These are phyloP conservation scores for Falco punctatus DNA, from an alignment of 2,113 vertebrate species.

Conservation along the genomic window DNA sequence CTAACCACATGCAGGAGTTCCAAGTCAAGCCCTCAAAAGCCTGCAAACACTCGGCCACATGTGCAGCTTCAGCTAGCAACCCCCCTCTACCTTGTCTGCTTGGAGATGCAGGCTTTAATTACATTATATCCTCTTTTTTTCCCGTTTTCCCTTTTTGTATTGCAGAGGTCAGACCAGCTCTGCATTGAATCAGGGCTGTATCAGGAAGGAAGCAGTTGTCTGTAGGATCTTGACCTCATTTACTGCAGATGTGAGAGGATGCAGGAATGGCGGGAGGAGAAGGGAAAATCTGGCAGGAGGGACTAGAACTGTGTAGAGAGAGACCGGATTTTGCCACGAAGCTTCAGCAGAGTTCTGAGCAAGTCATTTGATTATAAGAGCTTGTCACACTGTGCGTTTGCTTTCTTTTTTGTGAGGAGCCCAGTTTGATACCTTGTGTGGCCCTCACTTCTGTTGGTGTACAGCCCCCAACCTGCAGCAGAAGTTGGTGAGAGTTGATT, in stretches of 20 bases:
- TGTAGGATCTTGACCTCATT: conserved; percentile 56
- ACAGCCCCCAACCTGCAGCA: not conserved
- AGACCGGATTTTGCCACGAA: not conserved
- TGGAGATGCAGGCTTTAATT: not conserved
- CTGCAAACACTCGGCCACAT: not conserved
- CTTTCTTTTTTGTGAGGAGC: not conserved
- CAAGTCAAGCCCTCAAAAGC: not conserved
- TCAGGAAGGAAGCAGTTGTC: conserved; percentile 50
- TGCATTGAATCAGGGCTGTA: not conserved
- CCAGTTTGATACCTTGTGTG: not conserved
- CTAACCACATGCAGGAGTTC: not conserved
- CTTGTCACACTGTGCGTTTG: not conserved
- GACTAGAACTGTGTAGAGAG: not conserved
- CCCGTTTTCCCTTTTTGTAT: not conserved
- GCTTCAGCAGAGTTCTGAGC: not conserved
- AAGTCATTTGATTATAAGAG: not conserved
- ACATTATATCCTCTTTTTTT: not conserved
- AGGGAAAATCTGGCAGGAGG: not conserved
- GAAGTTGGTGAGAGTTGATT: not conserved
- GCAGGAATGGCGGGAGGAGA: not conserved
- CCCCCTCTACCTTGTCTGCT: not conserved
- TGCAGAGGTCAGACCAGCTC: not conserved
- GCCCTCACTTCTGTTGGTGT: not conserved
- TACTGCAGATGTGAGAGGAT: conserved; percentile 47
- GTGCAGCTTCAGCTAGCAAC: not conserved